Evolutionary conservation across 2,797 vertebrate species (phyloP).

Genomic region (Heliangelus exortis): DNA sequence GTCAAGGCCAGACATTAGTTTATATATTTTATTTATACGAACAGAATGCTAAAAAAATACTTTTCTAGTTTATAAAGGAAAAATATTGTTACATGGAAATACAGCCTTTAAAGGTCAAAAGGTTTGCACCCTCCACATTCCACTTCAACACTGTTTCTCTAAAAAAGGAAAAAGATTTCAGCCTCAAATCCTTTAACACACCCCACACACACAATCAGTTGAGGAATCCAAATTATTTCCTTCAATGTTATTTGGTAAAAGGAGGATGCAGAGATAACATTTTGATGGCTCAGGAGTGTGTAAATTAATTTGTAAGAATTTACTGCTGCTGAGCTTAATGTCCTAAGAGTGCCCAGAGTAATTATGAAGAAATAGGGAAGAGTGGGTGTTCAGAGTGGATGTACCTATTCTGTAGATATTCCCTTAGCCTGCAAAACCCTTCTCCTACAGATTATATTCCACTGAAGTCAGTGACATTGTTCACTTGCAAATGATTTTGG

Average conservation of each 20-base stretch:
- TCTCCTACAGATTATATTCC: background rate
- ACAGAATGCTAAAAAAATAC: background rate
- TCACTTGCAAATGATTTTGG: background rate
- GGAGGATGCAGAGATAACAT: background rate
- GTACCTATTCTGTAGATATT: background rate
- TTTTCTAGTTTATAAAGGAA: background rate
- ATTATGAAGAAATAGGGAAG: background rate
- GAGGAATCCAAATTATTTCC: conserved; percentile 54
- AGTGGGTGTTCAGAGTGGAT: background rate
- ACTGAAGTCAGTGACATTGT: background rate
- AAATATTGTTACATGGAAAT: background rate
- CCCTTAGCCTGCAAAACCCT: background rate
- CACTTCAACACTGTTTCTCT: background rate
- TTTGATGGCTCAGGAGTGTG: background rate
- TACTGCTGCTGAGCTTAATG: background rate
- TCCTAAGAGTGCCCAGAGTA: background rate
- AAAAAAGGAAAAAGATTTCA: background rate
- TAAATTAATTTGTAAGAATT: background rate
- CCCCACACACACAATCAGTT: rapidly evolving
- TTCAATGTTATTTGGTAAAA: conserved; percentile 18
- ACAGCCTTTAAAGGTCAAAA: background rate
- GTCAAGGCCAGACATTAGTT: background rate
- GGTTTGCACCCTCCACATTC: conserved; percentile 10
- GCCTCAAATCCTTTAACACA: background rate
- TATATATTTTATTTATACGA: background rate